Evolutionary conservation across 1,140 invertebrate genomes (phyloP), one percentile per base, ranked within the genome.

Genomic region (Centruroides vittatus): DNA sequence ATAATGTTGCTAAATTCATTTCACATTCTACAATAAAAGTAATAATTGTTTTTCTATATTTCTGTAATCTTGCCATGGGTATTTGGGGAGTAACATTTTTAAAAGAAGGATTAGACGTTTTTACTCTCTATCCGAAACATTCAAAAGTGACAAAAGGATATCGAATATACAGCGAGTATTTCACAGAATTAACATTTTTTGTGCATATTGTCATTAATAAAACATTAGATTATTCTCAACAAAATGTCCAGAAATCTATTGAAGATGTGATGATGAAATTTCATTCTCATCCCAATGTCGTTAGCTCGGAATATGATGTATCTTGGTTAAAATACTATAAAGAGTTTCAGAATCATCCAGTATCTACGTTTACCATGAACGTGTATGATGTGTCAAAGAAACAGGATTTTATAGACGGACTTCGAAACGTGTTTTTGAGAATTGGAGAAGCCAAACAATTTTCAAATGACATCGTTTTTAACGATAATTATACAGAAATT

Each of bases 61-160:
- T 82, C 4, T 74, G 81, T 0, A 97, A 96, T 69, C 70, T 95
- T 3, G 80, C 79, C 1, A 85, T 90, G 3, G 89, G 90, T 1
- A 80, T 89, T 53, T 94, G 90, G 73, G 92, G 92, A 1, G 80
- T 91, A 0, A 89, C 85, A 0, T 84, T 84, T 63, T 83, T 96
- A 36, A 82, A 92, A 72, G 92, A 94, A 78, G 93, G 91, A 0
- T 75, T 95, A 9, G 87, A 93, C 67, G 76, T 89, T 61, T 79
- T 86, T 36, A 89, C 89, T 69, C 75, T 93, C 1, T 89, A 89
- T 3, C 83, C 86, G 71, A 83, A 84, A 36, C 88, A 92, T 73
- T 93, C 89, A 0, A 92, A 93, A 69, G 90, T 89, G 4, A 85
- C 91, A n/a, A 81, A 82, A 61, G 93, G 91, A 71, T 93, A 93